These are phyloP conservation scores for Neomorphus geoffroyi DNA, from an alignment of 2,797 vertebrate genomes.

Conservation along the genomic window DNA sequence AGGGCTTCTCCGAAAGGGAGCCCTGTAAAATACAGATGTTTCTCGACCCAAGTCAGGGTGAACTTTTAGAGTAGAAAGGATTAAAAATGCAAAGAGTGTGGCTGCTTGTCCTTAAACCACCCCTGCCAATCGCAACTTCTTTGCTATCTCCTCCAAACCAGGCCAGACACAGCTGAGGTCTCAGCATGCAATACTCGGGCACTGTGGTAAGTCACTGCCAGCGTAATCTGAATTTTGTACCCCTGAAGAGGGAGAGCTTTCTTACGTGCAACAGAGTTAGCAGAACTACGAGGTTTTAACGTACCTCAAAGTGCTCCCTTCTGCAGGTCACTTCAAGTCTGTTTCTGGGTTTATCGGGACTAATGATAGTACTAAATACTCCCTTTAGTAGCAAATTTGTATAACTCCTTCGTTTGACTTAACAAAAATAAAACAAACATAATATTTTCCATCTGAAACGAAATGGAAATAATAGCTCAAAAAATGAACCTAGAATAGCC, in stretches of 20 bases:
- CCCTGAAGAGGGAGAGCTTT: neutral
- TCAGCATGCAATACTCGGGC: neutral
- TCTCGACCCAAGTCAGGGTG: neutral
- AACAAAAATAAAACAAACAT: neutral
- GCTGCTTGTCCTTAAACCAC: neutral
- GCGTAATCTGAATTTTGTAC: neutral
- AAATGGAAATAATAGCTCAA: neutral
- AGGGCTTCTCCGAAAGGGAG: neutral
- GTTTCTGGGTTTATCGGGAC: neutral
- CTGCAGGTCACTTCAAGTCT: neutral
- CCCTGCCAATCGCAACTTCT: neutral
- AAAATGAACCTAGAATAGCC: neutral
- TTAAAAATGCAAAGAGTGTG: neutral
- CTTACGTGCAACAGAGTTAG: neutral
- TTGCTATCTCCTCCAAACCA: neutral
- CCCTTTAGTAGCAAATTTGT: neutral
- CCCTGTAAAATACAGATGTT: neutral
- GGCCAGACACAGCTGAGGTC: accelerated
- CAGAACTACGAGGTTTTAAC: neutral
- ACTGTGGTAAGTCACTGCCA: neutral
- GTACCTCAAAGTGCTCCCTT: neutral
- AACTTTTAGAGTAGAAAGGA: neutral
- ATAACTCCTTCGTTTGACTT: neutral
- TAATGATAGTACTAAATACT: neutral
- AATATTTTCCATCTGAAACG: constrained; percentile 28